phyloP scores from a whole-genome alignment of 2,888 invertebrate genomes.

The Drosophila tanythrix region DNA sequence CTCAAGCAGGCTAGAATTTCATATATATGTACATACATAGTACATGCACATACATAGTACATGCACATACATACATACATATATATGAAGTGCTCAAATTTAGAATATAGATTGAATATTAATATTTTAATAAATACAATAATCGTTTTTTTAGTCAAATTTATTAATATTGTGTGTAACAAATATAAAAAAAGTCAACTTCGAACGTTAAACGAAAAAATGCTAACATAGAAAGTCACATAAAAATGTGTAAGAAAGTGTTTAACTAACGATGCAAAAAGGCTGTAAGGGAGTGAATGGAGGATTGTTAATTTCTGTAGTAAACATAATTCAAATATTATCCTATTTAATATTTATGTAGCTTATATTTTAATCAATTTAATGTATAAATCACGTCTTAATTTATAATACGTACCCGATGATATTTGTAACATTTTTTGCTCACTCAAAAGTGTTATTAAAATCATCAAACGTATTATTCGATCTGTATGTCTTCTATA shows the following conservation, averaged over 20 bases:
- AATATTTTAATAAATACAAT: slow-evolving; percentile 11
- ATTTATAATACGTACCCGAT: slow-evolving; percentile 16
- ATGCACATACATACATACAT: slow-evolving; percentile 2
- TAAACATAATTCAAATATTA: slow-evolving; percentile 4
- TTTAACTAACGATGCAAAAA: slow-evolving; percentile 26
- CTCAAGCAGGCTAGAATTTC: slow-evolving; percentile 1
- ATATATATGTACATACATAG: slow-evolving; percentile 1
- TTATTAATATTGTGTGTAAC: slow-evolving; percentile 14
- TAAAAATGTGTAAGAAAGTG: neutral
- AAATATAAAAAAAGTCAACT: neutral
- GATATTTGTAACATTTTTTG: slow-evolving; percentile 70
- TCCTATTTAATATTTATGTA: slow-evolving; percentile 9
- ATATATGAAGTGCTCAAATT: slow-evolving; percentile 7
- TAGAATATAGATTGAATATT: slow-evolving; percentile 1
- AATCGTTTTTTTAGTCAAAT: slow-evolving; percentile 9
- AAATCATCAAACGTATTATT: slow-evolving; percentile 23
- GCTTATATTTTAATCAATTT: slow-evolving; percentile 5
- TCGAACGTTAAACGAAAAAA: neutral
- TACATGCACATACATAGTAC: neutral
- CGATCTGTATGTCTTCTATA: slow-evolving; percentile 8
- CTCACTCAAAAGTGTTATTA: slow-evolving; percentile 72
- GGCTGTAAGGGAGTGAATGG: slow-evolving; percentile 35
- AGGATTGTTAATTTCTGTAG: slow-evolving; percentile 7
- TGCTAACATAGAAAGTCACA: neutral
- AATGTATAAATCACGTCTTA: slow-evolving; percentile 14